Conservation (phyloP, 2,797 vertebrate species). For the Basileuterus tristriatus region DNA sequence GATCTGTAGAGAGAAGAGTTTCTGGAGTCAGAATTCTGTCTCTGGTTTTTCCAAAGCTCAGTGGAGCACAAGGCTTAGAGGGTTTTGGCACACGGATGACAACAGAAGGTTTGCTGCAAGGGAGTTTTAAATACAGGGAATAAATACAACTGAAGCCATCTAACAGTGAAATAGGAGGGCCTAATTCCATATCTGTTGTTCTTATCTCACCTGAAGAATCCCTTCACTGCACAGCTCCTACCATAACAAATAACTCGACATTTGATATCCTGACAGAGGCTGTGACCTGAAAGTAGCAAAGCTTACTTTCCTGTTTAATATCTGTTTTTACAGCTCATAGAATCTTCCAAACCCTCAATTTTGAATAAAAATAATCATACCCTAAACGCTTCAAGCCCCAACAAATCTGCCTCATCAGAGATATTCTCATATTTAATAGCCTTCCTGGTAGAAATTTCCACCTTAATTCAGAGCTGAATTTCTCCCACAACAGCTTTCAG, state of each 20-base stretch:
- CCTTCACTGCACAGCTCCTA: neutral
- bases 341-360: neutral
- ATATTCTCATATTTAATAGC: neutral
- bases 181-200: constrained; percentile 3
- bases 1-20: neutral
- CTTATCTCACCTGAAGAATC: neutral
- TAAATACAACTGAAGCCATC: constrained; percentile 25
- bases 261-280: neutral
- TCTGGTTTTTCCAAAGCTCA: neutral
- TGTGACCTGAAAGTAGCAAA: neutral
- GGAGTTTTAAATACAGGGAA: constrained; percentile 16
- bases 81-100: constrained; percentile 13
- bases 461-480: neutral
- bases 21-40: constrained; percentile 1
- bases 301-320: neutral
- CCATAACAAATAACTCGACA: neutral
- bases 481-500: neutral
- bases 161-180: neutral
- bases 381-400: neutral
- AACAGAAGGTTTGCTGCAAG: constrained; percentile 45
- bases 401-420: neutral
- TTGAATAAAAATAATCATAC: neutral
- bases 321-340: neutral
- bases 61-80: neutral
- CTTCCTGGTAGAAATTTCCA: neutral